Base-by-base conservation (phyloP, 2,888 invertebrate genomes). In the Sisyra terminalis region DNA sequence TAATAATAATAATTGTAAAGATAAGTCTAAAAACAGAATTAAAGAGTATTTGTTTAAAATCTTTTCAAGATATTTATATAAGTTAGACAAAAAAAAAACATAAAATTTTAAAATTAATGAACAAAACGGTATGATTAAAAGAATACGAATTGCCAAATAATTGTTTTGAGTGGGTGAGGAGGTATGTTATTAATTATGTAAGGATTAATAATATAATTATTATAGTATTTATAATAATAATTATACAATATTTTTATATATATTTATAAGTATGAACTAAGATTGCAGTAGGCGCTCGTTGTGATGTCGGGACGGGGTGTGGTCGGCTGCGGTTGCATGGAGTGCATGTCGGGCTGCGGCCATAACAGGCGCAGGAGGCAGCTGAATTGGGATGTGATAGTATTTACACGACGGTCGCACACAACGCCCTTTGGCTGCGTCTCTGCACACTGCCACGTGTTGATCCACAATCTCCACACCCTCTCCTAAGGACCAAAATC, bases 401-500 rank as follows among this genome's bases (percentile, higher is more conserved):
- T 88, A 92, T 78, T 90, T 92, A 81, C 92, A 92, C 69, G 83
- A 78, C 68, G 86, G 81, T 67, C 90, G 85, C 64, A 82, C 77
- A 70, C 92, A 92, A 68, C 84, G 78, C 69, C 89, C 89, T 66
- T 88, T 88, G 60, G 86, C 88, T 66, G 88, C 88, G 74, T 92
- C 90, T 66, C 90, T 86, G 69, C 92, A 92, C 65, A 92, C 90
- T 67, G 87, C 88, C 72, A 92, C 90, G 67, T 86, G 84, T 68
- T 88, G 84, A 70, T 89, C 89, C 72, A 79, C 82, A 75, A 90
- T 84, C 77, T 89, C 89, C 74, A 92, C 86, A 72, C 81, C 78
- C 71, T 84, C 85, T 75, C 87, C 90, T 92, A 72, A 48, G 73
- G 75, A 15, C 16, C 13, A 15, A n/a, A n/a, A 29, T n/a, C 24